Evolutionary conservation across 2,888 invertebrate genomes (phyloP).

Genomic region (Pristionchus exspectatus): DNA sequence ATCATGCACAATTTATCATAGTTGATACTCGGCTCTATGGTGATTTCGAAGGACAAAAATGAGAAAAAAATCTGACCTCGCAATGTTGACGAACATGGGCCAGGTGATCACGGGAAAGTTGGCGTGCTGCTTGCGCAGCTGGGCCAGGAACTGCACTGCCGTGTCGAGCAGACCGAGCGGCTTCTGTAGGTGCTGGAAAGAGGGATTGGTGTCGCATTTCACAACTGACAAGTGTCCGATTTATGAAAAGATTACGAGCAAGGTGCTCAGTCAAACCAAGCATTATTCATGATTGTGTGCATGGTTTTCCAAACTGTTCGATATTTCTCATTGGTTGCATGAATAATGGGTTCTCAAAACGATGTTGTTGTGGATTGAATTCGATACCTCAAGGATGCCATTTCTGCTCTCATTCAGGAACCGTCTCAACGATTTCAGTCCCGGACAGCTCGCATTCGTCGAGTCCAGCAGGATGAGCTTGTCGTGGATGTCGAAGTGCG

Average conservation of each 20-base stretch:
- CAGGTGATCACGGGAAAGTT: constrained; percentile 84
- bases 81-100: constrained; percentile 82
- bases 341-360: too few species aligned
- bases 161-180: constrained; percentile 84
- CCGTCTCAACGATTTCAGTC: constrained; percentile 82
- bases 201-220: too few species aligned
- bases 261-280: too few species aligned
- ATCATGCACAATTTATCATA: too few species aligned
- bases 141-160: constrained; percentile 79
- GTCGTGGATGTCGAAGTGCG: constrained; percentile 83
- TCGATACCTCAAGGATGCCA: constrained; percentile 82
- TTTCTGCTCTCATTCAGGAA: constrained; percentile 82
- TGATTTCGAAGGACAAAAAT: too few species aligned
- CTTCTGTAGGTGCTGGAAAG: constrained; percentile 81
- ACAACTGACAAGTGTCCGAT: too few species aligned
- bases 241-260: too few species aligned
- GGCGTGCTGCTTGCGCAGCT: constrained; percentile 82
- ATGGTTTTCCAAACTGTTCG: too few species aligned
- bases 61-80: constrained; percentile 62
- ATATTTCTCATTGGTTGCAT: too few species aligned
- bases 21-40: too few species aligned
- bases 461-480: constrained; percentile 84
- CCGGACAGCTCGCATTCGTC: constrained; percentile 84
- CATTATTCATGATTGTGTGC: too few species aligned
- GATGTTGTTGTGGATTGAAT: too few species aligned